A percentile compares a stretch with the other conserved stretches of the same genome.
These are phyloP conservation scores for Pinna nobilis DNA, from an alignment of 1,140 invertebrate species.

Conservation along the genomic window DNA sequence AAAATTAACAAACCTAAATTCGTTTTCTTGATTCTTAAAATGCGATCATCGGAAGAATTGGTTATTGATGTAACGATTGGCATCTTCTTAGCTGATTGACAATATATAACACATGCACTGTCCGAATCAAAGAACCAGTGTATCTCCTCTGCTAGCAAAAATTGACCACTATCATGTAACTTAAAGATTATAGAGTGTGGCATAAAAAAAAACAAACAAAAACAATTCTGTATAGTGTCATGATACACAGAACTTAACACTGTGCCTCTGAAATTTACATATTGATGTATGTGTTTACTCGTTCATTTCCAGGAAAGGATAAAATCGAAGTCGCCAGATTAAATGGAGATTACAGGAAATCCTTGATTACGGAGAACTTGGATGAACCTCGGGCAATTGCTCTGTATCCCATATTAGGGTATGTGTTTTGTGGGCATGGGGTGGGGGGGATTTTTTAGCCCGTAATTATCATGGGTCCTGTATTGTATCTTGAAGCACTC, in stretches of 20 bases:
- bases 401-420: slow-evolving; percentile 94
- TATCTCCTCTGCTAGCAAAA: no score
- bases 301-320: slow-evolving; percentile 76
- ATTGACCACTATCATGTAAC: no score
- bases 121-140: no score
- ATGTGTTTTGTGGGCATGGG: slow-evolving; percentile 57
- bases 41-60: no score
- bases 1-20: no score
- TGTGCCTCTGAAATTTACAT: neutral
- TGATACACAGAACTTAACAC: neutral
- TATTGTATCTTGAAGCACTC: no score
- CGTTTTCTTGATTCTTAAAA: no score
- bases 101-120: no score
- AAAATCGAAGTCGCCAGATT: slow-evolving; percentile 90
- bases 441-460: no score
- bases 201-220: neutral
- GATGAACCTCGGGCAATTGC: slow-evolving; percentile 97
- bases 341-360: slow-evolving; percentile 87
- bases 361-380: slow-evolving; percentile 87
- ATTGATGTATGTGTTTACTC: neutral
- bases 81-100: no score
- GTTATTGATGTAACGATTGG: no score
- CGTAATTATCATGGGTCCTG: no score
- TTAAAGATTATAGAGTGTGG: neutral
- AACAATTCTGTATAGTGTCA: neutral